Evolutionary conservation across 37 sponge, comb jelly and placozoan genomes (phyloP).

Genomic region (Hexactinellida sp.): DNA sequence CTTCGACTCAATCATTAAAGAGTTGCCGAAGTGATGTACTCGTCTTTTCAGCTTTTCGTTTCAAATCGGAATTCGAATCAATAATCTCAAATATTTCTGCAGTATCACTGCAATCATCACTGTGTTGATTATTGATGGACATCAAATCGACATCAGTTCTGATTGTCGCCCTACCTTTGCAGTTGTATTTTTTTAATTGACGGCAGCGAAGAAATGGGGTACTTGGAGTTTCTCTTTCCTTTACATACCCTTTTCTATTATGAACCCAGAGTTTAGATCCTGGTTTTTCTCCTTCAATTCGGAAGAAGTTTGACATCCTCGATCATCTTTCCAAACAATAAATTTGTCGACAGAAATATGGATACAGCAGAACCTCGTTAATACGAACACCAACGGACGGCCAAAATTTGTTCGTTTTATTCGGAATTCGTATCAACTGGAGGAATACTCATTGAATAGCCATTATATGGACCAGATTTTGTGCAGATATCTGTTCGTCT

Average conservation of each 20-base stretch:
- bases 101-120: constrained; percentile 13
- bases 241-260: constrained; percentile 2
- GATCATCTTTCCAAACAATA: not conserved
- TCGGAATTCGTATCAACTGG: too few species aligned
- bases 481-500: too few species aligned
- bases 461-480: too few species aligned
- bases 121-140: not conserved
- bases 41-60: not conserved
- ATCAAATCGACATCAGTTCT: not conserved
- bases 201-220: not conserved
- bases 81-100: not conserved
- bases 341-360: not conserved
- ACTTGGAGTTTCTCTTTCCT: constrained; percentile 3
- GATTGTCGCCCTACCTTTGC: not conserved
- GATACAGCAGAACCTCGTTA: too few species aligned
- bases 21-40: constrained; percentile 11
- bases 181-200: constrained; percentile 7
- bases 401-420: too few species aligned
- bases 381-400: too few species aligned
- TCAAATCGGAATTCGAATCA: not conserved
- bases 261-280: not conserved
- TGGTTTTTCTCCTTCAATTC: not conserved
- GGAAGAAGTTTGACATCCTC: not conserved
- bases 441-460: too few species aligned
- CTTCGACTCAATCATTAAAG: constrained; percentile 10